Evolutionary conservation across 2,113 vertebrate genomes (phyloP).

Genomic region (Ophiodon elongatus): DNA sequence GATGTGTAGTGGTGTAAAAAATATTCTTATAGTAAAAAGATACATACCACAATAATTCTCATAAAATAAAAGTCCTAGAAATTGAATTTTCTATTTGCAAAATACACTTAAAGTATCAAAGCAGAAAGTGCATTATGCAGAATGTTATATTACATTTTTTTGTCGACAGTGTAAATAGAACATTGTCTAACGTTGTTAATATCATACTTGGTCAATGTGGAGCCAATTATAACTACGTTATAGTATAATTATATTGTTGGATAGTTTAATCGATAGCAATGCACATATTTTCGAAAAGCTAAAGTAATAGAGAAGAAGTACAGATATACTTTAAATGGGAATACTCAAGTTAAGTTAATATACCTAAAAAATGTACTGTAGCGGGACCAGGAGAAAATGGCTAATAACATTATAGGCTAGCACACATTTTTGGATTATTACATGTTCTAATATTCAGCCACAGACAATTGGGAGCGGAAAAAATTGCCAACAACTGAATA

Average conservation of each 20-base stretch:
- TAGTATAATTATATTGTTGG: not conserved
- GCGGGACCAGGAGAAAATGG: no score
- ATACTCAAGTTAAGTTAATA: not conserved
- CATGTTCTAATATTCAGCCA: not conserved
- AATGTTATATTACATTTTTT: not conserved
- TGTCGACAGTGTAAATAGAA: no score
- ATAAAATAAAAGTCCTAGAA: not conserved
- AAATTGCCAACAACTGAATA: not conserved
- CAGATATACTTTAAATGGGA: not conserved
- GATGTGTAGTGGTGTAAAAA: not conserved
- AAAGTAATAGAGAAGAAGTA: not conserved
- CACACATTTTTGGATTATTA: not conserved
- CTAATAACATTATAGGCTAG: no score
- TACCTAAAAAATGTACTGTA: not conserved
- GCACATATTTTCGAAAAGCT: not conserved
- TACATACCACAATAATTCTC: not conserved
- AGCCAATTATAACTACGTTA: not conserved
- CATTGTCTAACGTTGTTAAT: no score
- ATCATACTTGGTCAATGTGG: not conserved
- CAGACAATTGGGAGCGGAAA: no score
- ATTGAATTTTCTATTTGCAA: not conserved
- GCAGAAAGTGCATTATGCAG: no score
- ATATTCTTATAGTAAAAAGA: not conserved
- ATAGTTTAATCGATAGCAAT: not conserved
- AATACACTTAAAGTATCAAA: not conserved